Base-by-base conservation (phyloP, 2,113 vertebrate genomes). In the Thalassoma bifasciatum region DNA sequence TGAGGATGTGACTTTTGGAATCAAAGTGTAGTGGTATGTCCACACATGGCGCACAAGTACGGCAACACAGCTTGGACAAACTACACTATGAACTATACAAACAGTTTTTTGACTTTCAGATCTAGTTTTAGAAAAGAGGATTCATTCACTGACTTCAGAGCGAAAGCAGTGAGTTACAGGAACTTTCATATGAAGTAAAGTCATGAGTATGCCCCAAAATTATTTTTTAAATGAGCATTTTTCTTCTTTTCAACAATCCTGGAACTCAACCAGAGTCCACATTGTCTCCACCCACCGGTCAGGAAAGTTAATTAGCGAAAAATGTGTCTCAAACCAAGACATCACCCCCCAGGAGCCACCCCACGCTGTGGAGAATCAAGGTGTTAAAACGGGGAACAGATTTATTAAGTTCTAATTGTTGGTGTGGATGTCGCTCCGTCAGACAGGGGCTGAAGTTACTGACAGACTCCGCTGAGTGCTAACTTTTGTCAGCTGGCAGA, bases 401-500 rank as follows among this genome's bases (percentile, higher is more conserved):
- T 95, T 92, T 92, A 92, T 93, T 92, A 92, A 92, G 88, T 91
- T 89, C 88, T 95, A 94, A 95, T 95, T 94, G 92, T 93, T 87
- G 88, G 90, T 90, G 86, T 91, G 90, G 89, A 89, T 90, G 93
- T 94, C 92, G 90, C 76, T 86, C 82, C 50, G 49, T 85, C 80
- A 77, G 89, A 90, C 83, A 34, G 89, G 84, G 74, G 87, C 82
- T 87, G 78, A 72, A 58, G 82, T 94, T 94, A 94, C 94, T 92
- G 93, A 93, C 88, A 91, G 91, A 83, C 79, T 70, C 81, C 58
- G 88, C 80, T 92, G 92, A 93, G 93, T 94, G 92, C 86, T 88
- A 94, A 90, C 93, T 92, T 94, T 94, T 94, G 93, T 91, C 93
- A 89, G 90, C 87, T 92, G 87, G 87, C 90, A 86, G 84, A 84